Evolutionary conservation across 53 echinoderm and acorn worm genomes (phyloP).

Genomic region (Actinopyga echinites): DNA sequence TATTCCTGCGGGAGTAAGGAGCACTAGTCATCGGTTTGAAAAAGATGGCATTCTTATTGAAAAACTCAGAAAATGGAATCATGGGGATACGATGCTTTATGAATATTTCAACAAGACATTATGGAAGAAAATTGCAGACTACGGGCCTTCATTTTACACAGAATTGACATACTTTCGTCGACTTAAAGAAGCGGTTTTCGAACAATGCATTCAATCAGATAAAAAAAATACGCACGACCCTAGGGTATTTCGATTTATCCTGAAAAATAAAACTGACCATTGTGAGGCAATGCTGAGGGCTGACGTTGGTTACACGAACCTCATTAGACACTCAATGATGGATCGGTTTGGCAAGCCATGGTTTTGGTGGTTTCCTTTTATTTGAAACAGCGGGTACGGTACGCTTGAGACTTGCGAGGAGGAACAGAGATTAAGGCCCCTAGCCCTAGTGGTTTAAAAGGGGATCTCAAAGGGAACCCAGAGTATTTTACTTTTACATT

Average conservation of each 20-base stretch:
- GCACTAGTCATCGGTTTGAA: neutral
- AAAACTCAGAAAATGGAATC: conserved; percentile 60
- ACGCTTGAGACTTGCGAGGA: too few species aligned
- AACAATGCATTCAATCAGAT: conserved; percentile 47
- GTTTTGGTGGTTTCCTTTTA: too few species aligned
- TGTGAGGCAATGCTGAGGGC: neutral
- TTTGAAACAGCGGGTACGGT: too few species aligned
- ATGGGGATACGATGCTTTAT: conserved; percentile 65
- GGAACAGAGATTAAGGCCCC: too few species aligned
- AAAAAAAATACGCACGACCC: conserved; percentile 17
- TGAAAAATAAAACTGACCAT: conserved; percentile 12
- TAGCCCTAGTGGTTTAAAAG: too few species aligned
- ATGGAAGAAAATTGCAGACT: conserved; percentile 66
- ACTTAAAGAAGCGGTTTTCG: conserved; percentile 4
- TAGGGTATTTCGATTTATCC: neutral
- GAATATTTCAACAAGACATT: conserved; percentile 80
- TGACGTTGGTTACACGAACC: conserved; percentile 9
- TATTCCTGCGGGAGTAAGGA: conserved; percentile 48
- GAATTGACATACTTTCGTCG: conserved; percentile 62
- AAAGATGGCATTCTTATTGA: conserved; percentile 16
- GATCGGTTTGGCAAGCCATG: conserved; percentile 20
- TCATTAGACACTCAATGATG: conserved; percentile 24
- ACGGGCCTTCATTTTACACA: conserved; percentile 66
- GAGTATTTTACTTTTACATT: too few species aligned
- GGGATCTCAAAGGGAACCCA: too few species aligned